Evolutionary conservation across 1,140 invertebrate genomes (phyloP).

Genomic region (Cotesia glomerata): DNA sequence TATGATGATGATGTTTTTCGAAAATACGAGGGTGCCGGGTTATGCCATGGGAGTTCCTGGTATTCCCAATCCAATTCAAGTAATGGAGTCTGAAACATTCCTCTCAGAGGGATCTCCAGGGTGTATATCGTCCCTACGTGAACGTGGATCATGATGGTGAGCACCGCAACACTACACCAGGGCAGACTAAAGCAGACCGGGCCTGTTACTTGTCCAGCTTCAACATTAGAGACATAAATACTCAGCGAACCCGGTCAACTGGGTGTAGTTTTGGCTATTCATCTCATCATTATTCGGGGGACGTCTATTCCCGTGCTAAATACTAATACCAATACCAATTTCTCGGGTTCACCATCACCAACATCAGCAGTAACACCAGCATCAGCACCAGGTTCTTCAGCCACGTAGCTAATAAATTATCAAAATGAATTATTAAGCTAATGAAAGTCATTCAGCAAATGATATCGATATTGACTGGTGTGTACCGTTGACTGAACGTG

Average conservation of each 20-base stretch:
- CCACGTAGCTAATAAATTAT: too few relatives aligned
- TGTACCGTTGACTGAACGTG: neutral
- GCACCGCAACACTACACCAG: neutral
- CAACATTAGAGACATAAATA: constrained; percentile 23
- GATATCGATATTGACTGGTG: neutral
- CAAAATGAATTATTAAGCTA: neutral
- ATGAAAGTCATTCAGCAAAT: neutral
- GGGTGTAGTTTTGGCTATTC: constrained; percentile 23
- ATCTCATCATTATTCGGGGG: constrained; percentile 14
- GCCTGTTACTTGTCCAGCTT: constrained; percentile 2
- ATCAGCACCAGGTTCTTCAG: too few relatives aligned
- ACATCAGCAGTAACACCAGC: too few relatives aligned
- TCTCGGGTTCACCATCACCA: neutral
- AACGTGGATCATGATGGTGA: constrained; percentile 9
- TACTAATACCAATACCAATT: neutral
- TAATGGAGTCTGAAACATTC: constrained; percentile 58
- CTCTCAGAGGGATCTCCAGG: constrained; percentile 36
- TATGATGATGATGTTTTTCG: constrained; percentile 40
- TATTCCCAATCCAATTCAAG: constrained; percentile 58
- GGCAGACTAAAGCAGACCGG: neutral
- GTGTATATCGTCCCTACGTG: neutral
- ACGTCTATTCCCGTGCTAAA: neutral
- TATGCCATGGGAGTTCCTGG: constrained; percentile 44
- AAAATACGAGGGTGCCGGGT: constrained; percentile 45
- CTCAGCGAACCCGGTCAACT: constrained; percentile 1